These are phyloP conservation scores for Phalacrocorax carbo DNA, from an alignment of 2,113 vertebrate genomes.

Conservation along the genomic window DNA sequence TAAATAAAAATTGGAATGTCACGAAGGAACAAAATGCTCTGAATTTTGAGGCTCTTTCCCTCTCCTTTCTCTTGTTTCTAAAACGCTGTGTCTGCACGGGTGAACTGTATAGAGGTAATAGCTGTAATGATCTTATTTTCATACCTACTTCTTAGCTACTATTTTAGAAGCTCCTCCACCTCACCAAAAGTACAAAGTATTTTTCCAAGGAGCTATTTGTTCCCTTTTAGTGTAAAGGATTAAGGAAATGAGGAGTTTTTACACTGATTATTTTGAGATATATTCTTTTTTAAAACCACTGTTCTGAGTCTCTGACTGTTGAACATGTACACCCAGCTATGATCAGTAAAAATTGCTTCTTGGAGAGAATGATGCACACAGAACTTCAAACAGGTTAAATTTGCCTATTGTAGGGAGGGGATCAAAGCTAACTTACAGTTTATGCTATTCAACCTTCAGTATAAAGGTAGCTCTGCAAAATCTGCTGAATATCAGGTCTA, in stretches of 20 bases:
- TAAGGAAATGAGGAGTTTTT: background rate
- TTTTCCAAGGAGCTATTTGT: background rate
- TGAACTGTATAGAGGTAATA: background rate
- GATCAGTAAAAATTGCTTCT: background rate
- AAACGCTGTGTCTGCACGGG: background rate
- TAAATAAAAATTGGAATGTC: background rate
- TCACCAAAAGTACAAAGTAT: background rate
- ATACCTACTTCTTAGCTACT: background rate
- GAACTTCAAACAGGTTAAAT: background rate
- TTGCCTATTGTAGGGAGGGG: background rate
- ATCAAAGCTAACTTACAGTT: background rate
- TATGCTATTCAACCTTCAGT: background rate
- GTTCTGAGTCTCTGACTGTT: background rate
- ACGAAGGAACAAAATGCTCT: background rate
- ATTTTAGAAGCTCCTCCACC: background rate
- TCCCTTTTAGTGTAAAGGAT: background rate
- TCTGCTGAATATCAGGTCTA: background rate
- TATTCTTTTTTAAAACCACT: background rate
- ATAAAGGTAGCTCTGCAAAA: background rate
- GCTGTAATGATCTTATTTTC: background rate
- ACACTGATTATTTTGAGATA: background rate
- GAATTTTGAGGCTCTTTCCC: background rate
- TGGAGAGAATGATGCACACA: background rate
- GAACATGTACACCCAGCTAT: background rate
- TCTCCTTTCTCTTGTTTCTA: background rate